Percentiles rank a stretch among this genome's conserved stretches.
phyloP scores from a whole-genome alignment of 1,140 invertebrate species.

The Helicoverpa zea region DNA sequence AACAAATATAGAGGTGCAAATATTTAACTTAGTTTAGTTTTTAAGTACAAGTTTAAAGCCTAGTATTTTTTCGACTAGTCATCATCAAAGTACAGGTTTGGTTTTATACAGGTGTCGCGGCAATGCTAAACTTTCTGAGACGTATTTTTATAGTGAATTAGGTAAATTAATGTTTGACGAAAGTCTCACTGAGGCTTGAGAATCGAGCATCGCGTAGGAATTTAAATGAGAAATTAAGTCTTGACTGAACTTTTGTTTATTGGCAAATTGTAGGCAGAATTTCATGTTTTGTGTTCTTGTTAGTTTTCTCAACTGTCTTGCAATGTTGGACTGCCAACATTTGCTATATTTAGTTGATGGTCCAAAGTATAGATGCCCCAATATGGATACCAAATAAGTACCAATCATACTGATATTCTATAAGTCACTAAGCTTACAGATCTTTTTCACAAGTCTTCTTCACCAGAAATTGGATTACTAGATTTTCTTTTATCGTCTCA shows the following conservation, averaged over 20 bases:
- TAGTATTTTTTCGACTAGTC: constrained; percentile 57
- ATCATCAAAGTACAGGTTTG: constrained; percentile 51
- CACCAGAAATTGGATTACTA: no score
- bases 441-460: background rate
- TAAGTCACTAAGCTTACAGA: no score
- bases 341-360: background rate
- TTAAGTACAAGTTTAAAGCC: constrained; percentile 27
- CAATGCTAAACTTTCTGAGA: constrained; percentile 28
- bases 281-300: background rate
- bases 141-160: constrained; percentile 26
- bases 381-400: constrained; percentile 5
- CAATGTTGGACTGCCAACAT: background rate
- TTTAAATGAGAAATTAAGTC: background rate
- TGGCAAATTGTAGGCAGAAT: background rate
- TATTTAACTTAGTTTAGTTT: constrained; percentile 39
- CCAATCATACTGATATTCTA: background rate
- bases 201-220: no score
- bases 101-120: constrained; percentile 37
- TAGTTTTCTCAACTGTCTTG: background rate
- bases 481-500: no score
- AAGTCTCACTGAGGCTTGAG: no score
- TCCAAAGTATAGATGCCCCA: background rate
- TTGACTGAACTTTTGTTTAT: background rate
- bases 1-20: constrained; percentile 45
- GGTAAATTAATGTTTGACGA: background rate